A percentile compares a stretch with the other conserved stretches of the same genome.
Conservation (phyloP, 2,797 vertebrate genomes). For the Tragelaphus eurycerus region DNA sequence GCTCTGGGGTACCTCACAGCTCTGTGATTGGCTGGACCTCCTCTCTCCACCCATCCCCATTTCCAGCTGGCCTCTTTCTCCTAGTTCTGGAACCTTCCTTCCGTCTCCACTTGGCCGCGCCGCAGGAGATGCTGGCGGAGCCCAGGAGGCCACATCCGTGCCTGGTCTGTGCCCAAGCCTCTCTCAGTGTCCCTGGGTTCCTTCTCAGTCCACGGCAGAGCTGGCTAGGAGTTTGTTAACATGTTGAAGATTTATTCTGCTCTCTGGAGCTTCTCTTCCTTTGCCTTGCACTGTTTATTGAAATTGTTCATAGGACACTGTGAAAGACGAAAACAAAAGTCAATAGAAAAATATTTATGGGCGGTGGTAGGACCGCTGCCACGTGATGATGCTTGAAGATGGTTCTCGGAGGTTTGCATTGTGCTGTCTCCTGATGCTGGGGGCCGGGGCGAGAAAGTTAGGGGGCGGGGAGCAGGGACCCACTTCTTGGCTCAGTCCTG, state of each 20-base stretch:
- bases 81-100: conserved; percentile 45
- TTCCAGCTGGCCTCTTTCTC: background rate
- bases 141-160: background rate
- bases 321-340: conserved; percentile 76
- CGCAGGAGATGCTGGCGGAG: background rate
- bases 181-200: conserved; percentile 1
- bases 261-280: conserved; percentile 79
- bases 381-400: background rate
- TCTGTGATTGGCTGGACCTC: background rate
- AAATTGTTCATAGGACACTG: conserved; percentile 80
- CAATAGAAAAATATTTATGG: conserved; percentile 65
- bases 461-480: fast-evolving
- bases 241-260: conserved; percentile 81
- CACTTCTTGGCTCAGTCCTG: background rate
- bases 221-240: conserved; percentile 69
- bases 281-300: conserved; percentile 79
- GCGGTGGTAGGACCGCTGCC: background rate
- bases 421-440: background rate
- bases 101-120: background rate
- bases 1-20: background rate
- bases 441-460: background rate
- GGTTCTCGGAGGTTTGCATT: background rate
- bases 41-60: background rate
- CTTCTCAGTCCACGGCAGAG: conserved; percentile 54
- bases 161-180: background rate